Evolutionary conservation across 1,140 invertebrate genomes (phyloP), one percentile per base, ranked within the genome.

Genomic region (Drosophila nebulosa): DNA sequence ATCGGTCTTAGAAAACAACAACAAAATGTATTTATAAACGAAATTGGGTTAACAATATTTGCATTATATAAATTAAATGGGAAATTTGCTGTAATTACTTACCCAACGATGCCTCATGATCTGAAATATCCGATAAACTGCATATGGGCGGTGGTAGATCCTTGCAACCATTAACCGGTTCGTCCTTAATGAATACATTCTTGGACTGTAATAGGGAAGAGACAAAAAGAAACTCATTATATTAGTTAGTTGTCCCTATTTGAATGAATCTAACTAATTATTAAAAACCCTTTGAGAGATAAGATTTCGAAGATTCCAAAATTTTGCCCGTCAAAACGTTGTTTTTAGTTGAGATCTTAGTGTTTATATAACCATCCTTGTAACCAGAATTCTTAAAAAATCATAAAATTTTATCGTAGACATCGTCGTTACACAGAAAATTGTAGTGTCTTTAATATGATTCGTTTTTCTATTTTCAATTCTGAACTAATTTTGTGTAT

Each of bases 81-180:
- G n/a, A 1, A 55, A 12, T 50, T 24, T 53, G 4, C 21, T 52
- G 5, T 18, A 16, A 14, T 24, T n/a, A 90, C 89, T 89, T 64
- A 90, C 89, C 89, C 60, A 90, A 42, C 30, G 89, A 90, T n/a
- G 80, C 74, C 56, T 90, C 89, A 58, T 90, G 89, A 89, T 90
- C 89, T 72, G 89, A 90, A 74, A 90, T 88, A 84, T 90, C 89
- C 72, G 89, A 90, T 74, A 86, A 77, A 62, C 89, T 90, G 76
- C 78, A 90, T 21, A 90, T 81, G 5, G 79, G 58, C 9, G 68
- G 68, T n/a, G 76, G 69, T 53, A 86, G 46, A 57, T 90, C 88
- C 59, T 90, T 90, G 63, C 74, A 79, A 36, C 89, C 89, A 69
- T 83, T 72, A 10, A 90, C 71, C 0, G 89, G 89, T 16, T 90